Percentiles rank a stretch among this genome's conserved stretches.
phyloP scores from a whole-genome alignment of 1,140 invertebrate species.

The Drosophila sp. region DNA sequence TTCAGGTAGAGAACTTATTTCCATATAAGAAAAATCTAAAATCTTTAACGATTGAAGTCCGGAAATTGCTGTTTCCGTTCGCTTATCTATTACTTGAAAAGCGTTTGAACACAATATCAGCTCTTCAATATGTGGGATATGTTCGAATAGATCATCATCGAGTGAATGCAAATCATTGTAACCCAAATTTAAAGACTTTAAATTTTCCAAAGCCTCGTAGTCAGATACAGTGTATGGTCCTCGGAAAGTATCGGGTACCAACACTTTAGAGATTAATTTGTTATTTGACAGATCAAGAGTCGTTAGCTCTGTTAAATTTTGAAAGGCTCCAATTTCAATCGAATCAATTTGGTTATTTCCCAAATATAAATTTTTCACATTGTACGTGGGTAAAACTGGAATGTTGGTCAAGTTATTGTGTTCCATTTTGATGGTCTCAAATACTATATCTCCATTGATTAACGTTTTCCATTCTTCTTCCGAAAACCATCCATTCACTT shows the following conservation, averaged over 20 bases:
- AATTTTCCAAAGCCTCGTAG: constrained; percentile 86
- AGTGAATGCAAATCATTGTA: constrained; percentile 88
- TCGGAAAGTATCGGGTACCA: constrained; percentile 87
- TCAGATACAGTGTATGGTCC: constrained; percentile 85
- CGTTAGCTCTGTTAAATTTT: constrained; percentile 85
- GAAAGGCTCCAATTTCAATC: constrained; percentile 87
- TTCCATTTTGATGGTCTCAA: constrained; percentile 77
- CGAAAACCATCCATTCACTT: constrained; percentile 64
- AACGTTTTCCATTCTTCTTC: constrained; percentile 80
- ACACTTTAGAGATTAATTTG: constrained; percentile 84
- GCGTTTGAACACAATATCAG: constrained; percentile 88
- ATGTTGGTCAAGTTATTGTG: constrained; percentile 66
- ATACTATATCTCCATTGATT: constrained; percentile 74
- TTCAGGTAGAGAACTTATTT: constrained; percentile 85
- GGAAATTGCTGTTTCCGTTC: constrained; percentile 86
- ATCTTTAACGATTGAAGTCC: constrained; percentile 87
- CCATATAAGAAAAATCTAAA: constrained; percentile 86
- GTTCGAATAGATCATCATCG: constrained; percentile 89
- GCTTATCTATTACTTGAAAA: constrained; percentile 85
- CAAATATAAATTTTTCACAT: constrained; percentile 84
- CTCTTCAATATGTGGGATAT: constrained; percentile 86
- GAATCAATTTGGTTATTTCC: constrained; percentile 85
- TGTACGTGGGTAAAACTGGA: constrained; percentile 70
- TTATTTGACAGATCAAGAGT: constrained; percentile 89
- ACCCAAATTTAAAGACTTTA: constrained; percentile 86